These are phyloP conservation scores for Gonatopus flavifemur DNA, from an alignment of 1,140 invertebrate genomes.

Conservation along the genomic window DNA sequence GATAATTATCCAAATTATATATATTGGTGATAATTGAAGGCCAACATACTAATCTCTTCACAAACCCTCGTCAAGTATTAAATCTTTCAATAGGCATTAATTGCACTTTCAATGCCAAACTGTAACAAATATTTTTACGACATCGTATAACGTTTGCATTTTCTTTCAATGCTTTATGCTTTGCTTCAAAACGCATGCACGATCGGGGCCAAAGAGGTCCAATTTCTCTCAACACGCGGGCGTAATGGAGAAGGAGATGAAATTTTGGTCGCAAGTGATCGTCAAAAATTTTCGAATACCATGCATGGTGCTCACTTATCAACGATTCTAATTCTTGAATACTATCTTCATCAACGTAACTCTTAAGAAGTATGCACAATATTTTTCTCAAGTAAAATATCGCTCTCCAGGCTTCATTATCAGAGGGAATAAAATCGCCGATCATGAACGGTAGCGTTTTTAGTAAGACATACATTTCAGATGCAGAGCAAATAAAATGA, in stretches of 20 bases:
- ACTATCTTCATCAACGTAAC: slow-evolving; percentile 3
- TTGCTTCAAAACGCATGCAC: no score
- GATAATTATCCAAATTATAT: neutral
- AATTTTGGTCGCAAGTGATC: slow-evolving; percentile 27
- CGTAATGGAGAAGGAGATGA: slow-evolving; percentile 28
- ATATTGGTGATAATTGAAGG: neutral
- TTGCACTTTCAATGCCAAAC: slow-evolving; percentile 18
- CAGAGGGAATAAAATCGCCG: slow-evolving; percentile 28
- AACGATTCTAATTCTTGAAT: slow-evolving; percentile 1
- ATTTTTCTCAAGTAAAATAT: slow-evolving; percentile 26
- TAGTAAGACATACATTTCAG: slow-evolving; percentile 29
- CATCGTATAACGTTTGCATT: slow-evolving; percentile 7
- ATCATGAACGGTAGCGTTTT: slow-evolving; percentile 22
- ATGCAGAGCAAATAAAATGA: slow-evolving; percentile 24
- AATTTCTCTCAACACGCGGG: slow-evolving; percentile 13
- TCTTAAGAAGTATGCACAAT: slow-evolving; percentile 20
- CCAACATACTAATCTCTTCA: neutral
- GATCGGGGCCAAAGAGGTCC: slow-evolving; percentile 19
- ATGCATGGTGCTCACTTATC: slow-evolving; percentile 17
- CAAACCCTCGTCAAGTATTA: slow-evolving; percentile 5
- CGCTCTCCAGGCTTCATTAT: slow-evolving; percentile 26
- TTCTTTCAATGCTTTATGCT: slow-evolving; percentile 24
- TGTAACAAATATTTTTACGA: slow-evolving; percentile 21
- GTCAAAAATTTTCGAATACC: slow-evolving; percentile 24
- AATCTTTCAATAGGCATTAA: slow-evolving; percentile 14